A percentile compares a stretch with the other conserved stretches of the same genome.
These are phyloP conservation scores for Lanius collurio DNA, from an alignment of 2,113 vertebrate species.

Conservation along the genomic window DNA sequence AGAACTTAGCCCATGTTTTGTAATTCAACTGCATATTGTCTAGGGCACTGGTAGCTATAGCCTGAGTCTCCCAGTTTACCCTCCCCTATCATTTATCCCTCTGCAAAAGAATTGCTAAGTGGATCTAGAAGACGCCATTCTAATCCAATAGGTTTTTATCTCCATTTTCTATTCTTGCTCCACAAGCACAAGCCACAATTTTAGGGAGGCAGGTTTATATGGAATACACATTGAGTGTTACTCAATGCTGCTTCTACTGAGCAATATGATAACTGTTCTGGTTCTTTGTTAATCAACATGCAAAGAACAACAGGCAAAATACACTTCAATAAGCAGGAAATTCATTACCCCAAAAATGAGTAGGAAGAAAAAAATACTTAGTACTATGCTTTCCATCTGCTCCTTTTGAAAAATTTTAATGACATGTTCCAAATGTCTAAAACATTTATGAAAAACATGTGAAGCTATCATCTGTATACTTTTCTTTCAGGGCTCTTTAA, in stretches of 20 bases:
- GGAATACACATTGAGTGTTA: neutral
- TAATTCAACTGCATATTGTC: neutral
- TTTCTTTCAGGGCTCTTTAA: constrained; percentile 35
- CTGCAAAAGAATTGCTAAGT: neutral
- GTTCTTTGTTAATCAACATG: neutral
- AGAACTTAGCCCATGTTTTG: neutral
- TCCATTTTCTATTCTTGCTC: neutral
- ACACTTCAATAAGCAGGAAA: neutral
- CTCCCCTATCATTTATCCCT: neutral
- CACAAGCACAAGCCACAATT: neutral
- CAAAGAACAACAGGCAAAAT: neutral
- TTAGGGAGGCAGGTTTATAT: neutral
- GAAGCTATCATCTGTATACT: constrained; percentile 14
- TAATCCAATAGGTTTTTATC: neutral
- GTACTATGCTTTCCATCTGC: neutral
- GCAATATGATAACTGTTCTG: neutral
- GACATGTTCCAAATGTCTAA: neutral
- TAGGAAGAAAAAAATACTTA: neutral
- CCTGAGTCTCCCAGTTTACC: neutral
- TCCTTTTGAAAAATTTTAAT: constrained; percentile 7
- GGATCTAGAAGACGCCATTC: neutral
- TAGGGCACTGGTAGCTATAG: neutral
- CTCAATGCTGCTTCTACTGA: neutral
- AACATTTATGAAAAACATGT: neutral
- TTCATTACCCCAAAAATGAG: neutral